A percentile compares a stretch with the other conserved stretches of the same genome.
Conservation (phyloP, 2,797 vertebrate genomes). For the Xenops minutus region DNA sequence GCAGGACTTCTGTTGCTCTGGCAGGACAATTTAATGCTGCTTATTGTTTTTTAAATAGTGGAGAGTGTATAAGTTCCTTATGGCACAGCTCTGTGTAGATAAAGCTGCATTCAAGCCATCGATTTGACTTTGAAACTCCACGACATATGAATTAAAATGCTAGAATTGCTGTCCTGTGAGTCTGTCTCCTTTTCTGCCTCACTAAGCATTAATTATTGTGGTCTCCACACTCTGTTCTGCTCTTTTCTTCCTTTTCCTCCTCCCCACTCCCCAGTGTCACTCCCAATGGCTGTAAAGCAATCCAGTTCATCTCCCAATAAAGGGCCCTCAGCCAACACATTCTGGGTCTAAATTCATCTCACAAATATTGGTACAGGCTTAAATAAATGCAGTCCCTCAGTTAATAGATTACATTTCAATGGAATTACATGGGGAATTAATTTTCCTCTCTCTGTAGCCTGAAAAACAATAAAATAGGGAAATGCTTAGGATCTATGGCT, state of each 20-base stretch:
- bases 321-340: slow-evolving; percentile 40
- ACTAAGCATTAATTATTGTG: neutral
- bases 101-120: neutral
- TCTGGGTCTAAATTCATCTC: slow-evolving; percentile 46
- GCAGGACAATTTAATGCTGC: neutral
- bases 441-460: slow-evolving; percentile 33
- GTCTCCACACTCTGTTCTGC: neutral
- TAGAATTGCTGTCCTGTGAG: neutral
- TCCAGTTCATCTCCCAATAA: slow-evolving; percentile 23
- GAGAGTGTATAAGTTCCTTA: neutral
- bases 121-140: neutral
- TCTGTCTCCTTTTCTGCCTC: neutral
- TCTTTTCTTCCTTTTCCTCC: neutral
- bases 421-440: slow-evolving; percentile 46
- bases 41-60: neutral
- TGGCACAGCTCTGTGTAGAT: neutral
- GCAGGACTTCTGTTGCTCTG: neutral
- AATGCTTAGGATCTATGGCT: neutral
- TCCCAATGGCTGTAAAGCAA: neutral
- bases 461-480: slow-evolving; percentile 44
- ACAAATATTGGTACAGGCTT: slow-evolving; percentile 18
- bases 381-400: slow-evolving; percentile 23
- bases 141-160: neutral
- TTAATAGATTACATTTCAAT: slow-evolving; percentile 31
- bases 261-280: neutral